These are phyloP conservation scores for Ctena decussata DNA, from an alignment of 2,888 invertebrate genomes.

Conservation along the genomic window DNA sequence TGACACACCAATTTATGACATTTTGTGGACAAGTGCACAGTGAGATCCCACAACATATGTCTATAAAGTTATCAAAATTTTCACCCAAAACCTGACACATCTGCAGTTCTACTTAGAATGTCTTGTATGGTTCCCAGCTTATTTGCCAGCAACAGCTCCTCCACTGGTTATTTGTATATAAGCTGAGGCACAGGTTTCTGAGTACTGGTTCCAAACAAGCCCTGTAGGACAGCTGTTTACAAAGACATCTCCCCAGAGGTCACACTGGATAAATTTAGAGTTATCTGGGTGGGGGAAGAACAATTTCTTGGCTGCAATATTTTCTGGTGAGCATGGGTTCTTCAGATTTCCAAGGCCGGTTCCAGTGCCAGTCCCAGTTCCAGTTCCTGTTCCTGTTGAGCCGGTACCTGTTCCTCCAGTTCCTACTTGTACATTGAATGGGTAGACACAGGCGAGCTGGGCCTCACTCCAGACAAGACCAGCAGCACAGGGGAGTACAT, in stretches of 20 bases:
- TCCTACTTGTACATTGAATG: slow-evolving; percentile 32
- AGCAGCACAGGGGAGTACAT: slow-evolving; percentile 69
- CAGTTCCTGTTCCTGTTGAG: slow-evolving; percentile 29
- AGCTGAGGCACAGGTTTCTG: slow-evolving; percentile 74
- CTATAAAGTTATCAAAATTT: too few relatives aligned
- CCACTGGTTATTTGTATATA: slow-evolving; percentile 29
- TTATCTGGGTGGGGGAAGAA: slow-evolving; percentile 77
- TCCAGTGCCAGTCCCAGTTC: slow-evolving; percentile 25
- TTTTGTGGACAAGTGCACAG: too few relatives aligned
- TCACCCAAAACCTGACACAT: too few relatives aligned
- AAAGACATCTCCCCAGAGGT: slow-evolving; percentile 73
- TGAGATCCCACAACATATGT: too few relatives aligned
- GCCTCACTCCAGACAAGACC: slow-evolving; percentile 76
- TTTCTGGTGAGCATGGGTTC: slow-evolving; percentile 63
- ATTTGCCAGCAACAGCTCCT: not conserved
- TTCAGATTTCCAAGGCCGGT: slow-evolving; percentile 23
- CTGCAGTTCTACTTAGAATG: not conserved
- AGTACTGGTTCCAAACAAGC: slow-evolving; percentile 76
- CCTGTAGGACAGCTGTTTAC: slow-evolving; percentile 74
- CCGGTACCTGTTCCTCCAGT: slow-evolving; percentile 4
- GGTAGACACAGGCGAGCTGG: slow-evolving; percentile 73
- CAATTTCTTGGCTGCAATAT: slow-evolving; percentile 53
- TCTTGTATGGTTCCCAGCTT: not conserved
- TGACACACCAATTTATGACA: too few relatives aligned
- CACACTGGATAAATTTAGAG: slow-evolving; percentile 80